Evolutionary conservation across 2,888 invertebrate species (phyloP).

Genomic region (Hyalella azteca): DNA sequence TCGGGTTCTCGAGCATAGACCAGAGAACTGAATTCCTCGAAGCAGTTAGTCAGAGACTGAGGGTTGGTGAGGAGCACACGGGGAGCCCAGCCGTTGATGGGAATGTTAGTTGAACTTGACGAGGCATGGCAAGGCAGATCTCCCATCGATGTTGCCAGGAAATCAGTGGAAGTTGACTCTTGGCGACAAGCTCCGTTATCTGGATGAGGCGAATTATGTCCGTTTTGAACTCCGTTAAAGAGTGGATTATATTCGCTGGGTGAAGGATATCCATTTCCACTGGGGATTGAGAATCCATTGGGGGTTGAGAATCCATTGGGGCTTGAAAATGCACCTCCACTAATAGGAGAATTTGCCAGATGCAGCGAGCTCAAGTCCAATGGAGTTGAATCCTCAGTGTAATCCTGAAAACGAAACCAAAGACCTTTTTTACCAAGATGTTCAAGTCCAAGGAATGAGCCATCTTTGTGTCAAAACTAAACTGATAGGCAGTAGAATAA

Average conservation of each 20-base stretch:
- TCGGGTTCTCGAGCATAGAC: slow-evolving; percentile 40
- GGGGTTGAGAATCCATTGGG: no score
- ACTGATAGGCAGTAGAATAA: neutral
- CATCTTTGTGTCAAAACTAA: neutral
- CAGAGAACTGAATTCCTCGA: slow-evolving; percentile 44
- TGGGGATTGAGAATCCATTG: no score
- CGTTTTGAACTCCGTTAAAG: no score
- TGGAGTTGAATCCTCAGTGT: neutral
- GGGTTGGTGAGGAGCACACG: slow-evolving; percentile 54
- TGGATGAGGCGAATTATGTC: no score
- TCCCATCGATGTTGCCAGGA: no score
- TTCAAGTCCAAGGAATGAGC: neutral
- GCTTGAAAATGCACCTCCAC: no score
- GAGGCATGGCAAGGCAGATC: no score
- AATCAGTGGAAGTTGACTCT: no score
- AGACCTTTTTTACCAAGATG: slow-evolving; percentile 21
- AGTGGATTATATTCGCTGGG: no score
- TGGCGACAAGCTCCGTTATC: no score
- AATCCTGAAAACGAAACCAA: neutral
- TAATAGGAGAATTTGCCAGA: neutral
- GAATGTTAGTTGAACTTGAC: neutral
- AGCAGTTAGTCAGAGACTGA: slow-evolving; percentile 55
- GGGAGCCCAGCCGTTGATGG: slow-evolving; percentile 25
- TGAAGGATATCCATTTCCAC: no score
- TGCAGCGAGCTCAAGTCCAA: slow-evolving; percentile 1